A percentile compares a stretch with the other conserved stretches of the same genome.
Conservation (phyloP, 53 echinoderm and acorn worm genomes). For the Temnopleurus reevesii region DNA sequence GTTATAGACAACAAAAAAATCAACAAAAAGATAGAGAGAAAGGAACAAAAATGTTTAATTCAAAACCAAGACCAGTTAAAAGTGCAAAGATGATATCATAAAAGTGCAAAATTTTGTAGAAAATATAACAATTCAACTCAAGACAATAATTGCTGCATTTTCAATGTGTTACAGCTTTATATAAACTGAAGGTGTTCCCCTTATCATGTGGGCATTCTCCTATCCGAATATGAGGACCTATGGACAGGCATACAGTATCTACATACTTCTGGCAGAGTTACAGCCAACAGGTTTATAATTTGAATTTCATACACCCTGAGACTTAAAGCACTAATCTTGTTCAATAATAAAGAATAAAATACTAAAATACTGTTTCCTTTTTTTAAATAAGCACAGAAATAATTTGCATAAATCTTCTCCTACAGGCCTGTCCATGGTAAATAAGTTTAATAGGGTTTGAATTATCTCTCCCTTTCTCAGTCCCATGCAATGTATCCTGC, state of each 20-base stretch:
- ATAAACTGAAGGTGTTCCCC: not conserved
- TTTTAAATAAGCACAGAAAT: not conserved
- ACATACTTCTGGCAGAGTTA: not conserved
- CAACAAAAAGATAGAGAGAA: not conserved
- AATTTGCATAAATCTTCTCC: not conserved
- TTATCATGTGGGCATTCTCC: not conserved
- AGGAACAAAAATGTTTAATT: not conserved
- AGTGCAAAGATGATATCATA: conserved; percentile 31
- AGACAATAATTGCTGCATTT: not conserved
- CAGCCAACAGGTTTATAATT: not conserved
- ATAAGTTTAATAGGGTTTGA: not conserved
- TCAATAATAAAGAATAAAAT: not conserved
- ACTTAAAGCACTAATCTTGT: conserved; percentile 2
- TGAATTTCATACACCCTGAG: not conserved
- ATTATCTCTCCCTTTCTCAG: not conserved
- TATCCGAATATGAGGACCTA: not conserved
- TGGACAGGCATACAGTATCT: not conserved
- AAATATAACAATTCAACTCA: conserved; percentile 34
- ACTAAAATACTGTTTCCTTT: not conserved
- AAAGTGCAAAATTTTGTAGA: conserved; percentile 52
- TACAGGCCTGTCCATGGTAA: not conserved
- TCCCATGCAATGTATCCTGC: too few relatives aligned
- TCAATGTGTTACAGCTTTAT: not conserved
- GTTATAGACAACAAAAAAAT: not conserved
- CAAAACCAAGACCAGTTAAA: not conserved